Base-by-base conservation (phyloP, 2,797 vertebrate species). In the Myiotriccus ornatus region DNA sequence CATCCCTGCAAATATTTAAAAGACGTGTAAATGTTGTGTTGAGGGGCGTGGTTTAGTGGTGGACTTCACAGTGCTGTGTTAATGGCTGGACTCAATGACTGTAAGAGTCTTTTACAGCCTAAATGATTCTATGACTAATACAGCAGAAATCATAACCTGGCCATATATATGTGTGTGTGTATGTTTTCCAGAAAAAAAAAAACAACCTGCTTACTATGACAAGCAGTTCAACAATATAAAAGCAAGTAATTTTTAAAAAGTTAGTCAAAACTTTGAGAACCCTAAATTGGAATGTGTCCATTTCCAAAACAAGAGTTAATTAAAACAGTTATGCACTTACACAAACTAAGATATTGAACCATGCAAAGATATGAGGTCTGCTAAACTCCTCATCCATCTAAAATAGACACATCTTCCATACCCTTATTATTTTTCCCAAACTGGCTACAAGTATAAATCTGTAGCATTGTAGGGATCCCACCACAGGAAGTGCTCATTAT, bases 401-500 rank as follows among this genome's bases (percentile, higher is more conserved):
- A 83, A 96, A 92, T 73, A 90, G 90, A 64, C 64, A 6, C 12
- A 76, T 41, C 65, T 79, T 82, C 75, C 49, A 89, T 68, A 79
- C 74, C 78, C 59, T 73, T 75, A 53, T 80, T 80, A 60, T 64
- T 69, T 95, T 62, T 57, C 88, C 76, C 79, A 94, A 92, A 90
- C 68, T 65, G 57, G 68, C 78, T 87, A 84, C 46, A 55, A 67
- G 35, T 60, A 84, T 22, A 91, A 84, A 41, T 84, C 30, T 64
- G 37, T 27, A 78, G 73, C 46, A 81, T 64, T 43, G 28, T 12
- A 69, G 68, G 57, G 43, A 92, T 81, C 92, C 90, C 77, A 87
- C 70, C 39, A 86, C 73, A 77, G 65, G 60, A 90, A 92, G 62
- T 71, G 63, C 67, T 94, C 78, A 60, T 86, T 96, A 89, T 90